Percentiles rank a stretch among this genome's conserved stretches.
Conservation (phyloP, 2,888 invertebrate genomes). For the Himalopsyche anomala region DNA sequence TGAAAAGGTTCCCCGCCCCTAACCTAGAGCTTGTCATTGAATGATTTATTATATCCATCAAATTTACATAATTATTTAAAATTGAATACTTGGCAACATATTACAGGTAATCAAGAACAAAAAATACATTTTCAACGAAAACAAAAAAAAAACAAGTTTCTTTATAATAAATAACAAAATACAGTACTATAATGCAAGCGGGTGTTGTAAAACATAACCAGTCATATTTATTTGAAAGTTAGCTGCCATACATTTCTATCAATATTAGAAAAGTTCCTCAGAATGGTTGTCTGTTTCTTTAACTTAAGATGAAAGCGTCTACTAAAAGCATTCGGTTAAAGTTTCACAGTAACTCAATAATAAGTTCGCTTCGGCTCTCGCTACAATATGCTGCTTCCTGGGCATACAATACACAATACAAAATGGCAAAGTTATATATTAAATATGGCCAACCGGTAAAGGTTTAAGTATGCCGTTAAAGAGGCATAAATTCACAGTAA, state of each 20-base stretch:
- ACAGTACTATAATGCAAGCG: neutral
- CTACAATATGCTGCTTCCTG: neutral
- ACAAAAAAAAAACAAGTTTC: no score
- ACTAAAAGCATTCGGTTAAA: constrained; percentile 26
- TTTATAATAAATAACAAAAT: no score
- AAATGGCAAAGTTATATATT: neutral
- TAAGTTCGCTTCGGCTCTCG: neutral
- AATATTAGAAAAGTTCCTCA: neutral
- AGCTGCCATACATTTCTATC: neutral
- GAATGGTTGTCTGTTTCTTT: neutral
- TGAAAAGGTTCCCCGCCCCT: no score
- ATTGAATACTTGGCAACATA: no score
- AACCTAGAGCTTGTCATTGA: no score
- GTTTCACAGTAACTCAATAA: constrained; percentile 28
- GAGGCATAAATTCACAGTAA: no score
- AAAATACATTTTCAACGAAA: no score
- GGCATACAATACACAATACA: neutral
- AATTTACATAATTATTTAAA: no score
- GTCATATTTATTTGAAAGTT: neutral
- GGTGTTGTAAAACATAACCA: neutral
- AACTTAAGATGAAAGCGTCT: constrained; percentile 16
- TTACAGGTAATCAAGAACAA: no score
- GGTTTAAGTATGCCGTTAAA: neutral
- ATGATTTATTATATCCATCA: no score
- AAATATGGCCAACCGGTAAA: neutral